A percentile compares a stretch with the other conserved stretches of the same genome.
phyloP scores from a whole-genome alignment of 2,888 invertebrate species.

The Strigamia crassipes region DNA sequence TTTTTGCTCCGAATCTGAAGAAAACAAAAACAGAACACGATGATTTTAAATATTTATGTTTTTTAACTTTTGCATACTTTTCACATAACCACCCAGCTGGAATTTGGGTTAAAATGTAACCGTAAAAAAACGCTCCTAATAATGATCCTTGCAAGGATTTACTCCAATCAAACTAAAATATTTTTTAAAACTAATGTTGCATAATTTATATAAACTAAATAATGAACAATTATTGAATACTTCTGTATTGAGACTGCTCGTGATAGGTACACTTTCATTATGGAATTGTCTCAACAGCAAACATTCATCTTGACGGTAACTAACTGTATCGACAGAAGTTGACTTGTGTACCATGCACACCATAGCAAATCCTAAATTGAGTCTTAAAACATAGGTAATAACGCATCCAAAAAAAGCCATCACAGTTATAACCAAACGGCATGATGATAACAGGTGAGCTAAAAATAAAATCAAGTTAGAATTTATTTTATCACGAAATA shows the following conservation, averaged over 20 bases:
- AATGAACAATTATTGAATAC: neutral
- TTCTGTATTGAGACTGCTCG: neutral
- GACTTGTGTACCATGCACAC: slow-evolving; percentile 64
- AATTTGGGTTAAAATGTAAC: slow-evolving; percentile 59
- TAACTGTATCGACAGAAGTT: neutral
- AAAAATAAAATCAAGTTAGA: neutral
- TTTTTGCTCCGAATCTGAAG: slow-evolving; percentile 55
- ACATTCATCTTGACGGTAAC: neutral
- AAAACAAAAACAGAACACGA: neutral
- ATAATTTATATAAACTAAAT: neutral
- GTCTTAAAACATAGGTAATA: slow-evolving; percentile 56
- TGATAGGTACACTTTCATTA: neutral
- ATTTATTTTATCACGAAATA: too few relatives aligned
- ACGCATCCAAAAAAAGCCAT: slow-evolving; percentile 48
- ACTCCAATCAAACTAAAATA: slow-evolving; percentile 62
- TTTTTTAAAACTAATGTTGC: neutral
- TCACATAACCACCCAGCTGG: slow-evolving; percentile 53
- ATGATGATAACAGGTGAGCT: slow-evolving; percentile 47
- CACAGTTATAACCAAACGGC: slow-evolving; percentile 46
- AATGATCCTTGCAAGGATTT: slow-evolving; percentile 63
- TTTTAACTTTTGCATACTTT: slow-evolving; percentile 13
- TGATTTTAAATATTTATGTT: neutral
- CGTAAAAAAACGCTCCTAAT: slow-evolving; percentile 65
- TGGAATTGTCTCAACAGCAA: neutral
- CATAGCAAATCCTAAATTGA: slow-evolving; percentile 64